Percentiles rank a stretch among this genome's conserved stretches.
phyloP scores from a whole-genome alignment of 1,140 invertebrate genomes.

The Mya arenaria region DNA sequence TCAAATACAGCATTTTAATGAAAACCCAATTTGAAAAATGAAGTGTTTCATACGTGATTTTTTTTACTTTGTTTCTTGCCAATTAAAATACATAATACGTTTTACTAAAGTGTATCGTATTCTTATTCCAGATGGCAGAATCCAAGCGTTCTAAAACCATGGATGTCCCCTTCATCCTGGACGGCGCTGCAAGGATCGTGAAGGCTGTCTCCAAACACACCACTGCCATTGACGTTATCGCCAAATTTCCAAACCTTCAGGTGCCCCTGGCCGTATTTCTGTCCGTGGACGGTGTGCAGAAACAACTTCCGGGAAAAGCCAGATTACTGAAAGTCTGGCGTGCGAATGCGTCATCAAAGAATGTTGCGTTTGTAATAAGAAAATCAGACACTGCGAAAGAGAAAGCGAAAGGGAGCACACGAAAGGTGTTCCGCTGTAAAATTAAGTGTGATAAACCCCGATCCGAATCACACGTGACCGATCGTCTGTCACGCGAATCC shows the following conservation, averaged over 20 bases:
- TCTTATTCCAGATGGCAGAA: conserved; percentile 36
- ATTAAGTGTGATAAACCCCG: not conserved
- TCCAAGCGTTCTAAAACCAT: too few species aligned
- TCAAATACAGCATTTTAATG: too few species aligned
- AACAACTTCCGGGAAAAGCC: conserved; percentile 39
- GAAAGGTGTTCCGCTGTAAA: not conserved
- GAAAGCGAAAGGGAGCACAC: not conserved
- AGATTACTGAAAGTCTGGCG: conserved; percentile 47
- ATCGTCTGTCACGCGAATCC: conserved; percentile 2
- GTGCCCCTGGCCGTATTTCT: conserved; percentile 31
- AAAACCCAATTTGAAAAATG: too few species aligned
- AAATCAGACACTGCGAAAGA: not conserved
- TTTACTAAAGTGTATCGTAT: too few species aligned
- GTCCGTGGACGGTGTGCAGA: conserved; percentile 32
- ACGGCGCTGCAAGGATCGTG: conserved; percentile 1
- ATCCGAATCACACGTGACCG: not conserved
- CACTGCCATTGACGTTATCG: conserved; percentile 43
- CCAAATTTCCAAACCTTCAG: conserved; percentile 34
- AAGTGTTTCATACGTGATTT: too few species aligned
- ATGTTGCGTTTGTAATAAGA: conserved; percentile 25
- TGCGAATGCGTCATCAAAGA: conserved; percentile 10
- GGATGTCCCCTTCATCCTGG: conserved; percentile 41
- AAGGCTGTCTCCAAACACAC: conserved; percentile 42
- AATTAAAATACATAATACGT: too few species aligned
- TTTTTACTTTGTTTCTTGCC: too few species aligned